Base-by-base conservation (phyloP, 2,888 invertebrate genomes). In the Tetragonula carbonaria region DNA sequence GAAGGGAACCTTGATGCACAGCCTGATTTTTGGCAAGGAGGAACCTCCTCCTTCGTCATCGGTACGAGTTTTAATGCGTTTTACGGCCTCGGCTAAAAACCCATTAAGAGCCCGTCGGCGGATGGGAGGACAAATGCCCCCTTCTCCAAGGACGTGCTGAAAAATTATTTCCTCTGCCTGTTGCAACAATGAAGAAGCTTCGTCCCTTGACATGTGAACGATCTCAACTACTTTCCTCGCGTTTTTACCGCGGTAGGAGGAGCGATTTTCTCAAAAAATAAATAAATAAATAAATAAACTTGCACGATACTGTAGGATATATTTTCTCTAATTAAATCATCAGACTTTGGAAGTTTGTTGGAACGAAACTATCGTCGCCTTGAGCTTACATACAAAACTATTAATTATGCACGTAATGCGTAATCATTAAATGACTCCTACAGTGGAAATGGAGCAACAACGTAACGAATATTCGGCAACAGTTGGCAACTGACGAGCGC, bases 1-100 rank as follows among this genome's bases (percentile, higher is more conserved):
- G 13, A 38, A 71, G 83, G 75, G 87, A 83, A 78, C 83, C 87
- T 88, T 91, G 91, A 91, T 91, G 91, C 90, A 89, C 92, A 91
- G 90, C 91, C 92, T 91, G 92, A 92, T 93, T 93, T 93, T 93
- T 92, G 91, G 93, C 92, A 93, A 93, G 92, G 55, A 90, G 89
- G 92, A 90, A 89, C 91, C 91, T 91, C 92, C 93, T 91, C 87
- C 91, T 92, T 92, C 93, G 92, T 93, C 93, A 92, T 93, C 92
- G 91, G 91, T 91, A 93, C 89, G 91, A 93, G 92, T 93, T 93
- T 93, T 93, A 93, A 93, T 93, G 93, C 93, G 92, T 93, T 93
- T 93, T 93, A 93, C 92, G 92, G 91, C 90, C 91, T 88, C 85
- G 88, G 88, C 91, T 92, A 90, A 93, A 93, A 93, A 93, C 92